Evolutionary conservation across 2,797 vertebrate genomes (phyloP), one percentile per base, ranked within the genome.

Genomic region (Epinephelus malabaricus): DNA sequence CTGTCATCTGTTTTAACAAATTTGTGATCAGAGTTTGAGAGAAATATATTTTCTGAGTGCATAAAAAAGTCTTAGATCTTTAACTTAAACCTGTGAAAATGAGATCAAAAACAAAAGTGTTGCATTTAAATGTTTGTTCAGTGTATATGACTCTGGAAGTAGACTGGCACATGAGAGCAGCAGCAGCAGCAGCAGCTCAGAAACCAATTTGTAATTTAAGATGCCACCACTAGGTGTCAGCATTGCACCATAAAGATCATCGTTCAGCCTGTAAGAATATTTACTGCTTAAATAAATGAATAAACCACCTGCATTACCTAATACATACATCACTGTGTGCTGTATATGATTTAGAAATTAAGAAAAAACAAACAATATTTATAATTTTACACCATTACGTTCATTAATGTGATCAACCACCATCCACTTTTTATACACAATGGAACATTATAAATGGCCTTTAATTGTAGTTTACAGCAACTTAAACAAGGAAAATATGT

Each of bases 161-260:
- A 46, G 27, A 51, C 3, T n/a, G 27, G 0, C 12, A n/a, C 2
- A 17, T 45, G 11, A 38, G 27, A 54, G 21, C 21, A 51, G 15
- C 1, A 25, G 21, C 21, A 21, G 21, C 21, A 21, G 61, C 50
- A 10, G n/a, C 3, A 18, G 12, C 1, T 5, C 27, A 30, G 27
- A 51, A 17, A 60, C 6, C n/a, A 60, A 61, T 18, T 14, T 82
- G 58, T n/a, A 4, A 62, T 65, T 76, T 63, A 0, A 71, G 2
- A 34, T 66, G 9, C 0, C 66, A 51, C 79, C 90, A 13, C 73
- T 84, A 81, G 88, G 21, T 82, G 88, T 78, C 88, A 87, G 73
- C 2, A 40, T 66, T 76, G 7, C 6, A 15, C 45, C 34, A 81
- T 25, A 55, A 63, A 78, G 11, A 38, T 30, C 17, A 47, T 27